Conservation (phyloP, 92 coral and sea anemone genomes). For the Epizoanthus illoricatus region DNA sequence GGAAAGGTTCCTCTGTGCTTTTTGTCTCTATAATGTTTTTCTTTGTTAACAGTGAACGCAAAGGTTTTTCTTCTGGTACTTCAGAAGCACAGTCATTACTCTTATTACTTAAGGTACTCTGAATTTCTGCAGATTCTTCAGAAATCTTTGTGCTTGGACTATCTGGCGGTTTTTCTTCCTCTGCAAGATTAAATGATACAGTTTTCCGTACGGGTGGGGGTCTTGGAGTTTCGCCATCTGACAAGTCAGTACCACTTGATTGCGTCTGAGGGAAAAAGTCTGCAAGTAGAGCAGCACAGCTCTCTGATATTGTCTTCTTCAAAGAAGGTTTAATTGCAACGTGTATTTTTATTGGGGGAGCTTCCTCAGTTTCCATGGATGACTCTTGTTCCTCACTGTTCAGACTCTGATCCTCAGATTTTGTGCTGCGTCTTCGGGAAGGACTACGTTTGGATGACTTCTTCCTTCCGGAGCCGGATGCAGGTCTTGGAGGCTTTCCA, state of each 20-base stretch:
- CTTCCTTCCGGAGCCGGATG: slow-evolving; percentile 42
- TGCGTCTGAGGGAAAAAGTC: slow-evolving; percentile 21
- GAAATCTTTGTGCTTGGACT: neutral
- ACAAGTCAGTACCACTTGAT: neutral
- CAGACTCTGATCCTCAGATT: neutral
- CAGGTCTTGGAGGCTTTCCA: slow-evolving; percentile 82
- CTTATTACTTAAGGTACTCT: neutral
- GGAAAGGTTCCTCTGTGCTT: neutral
- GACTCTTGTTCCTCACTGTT: neutral
- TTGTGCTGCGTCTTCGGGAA: neutral
- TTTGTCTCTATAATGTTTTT: neutral
- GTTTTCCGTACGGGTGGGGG: slow-evolving; percentile 24
- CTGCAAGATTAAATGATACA: slow-evolving; percentile 34
- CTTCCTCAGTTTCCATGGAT: neutral
- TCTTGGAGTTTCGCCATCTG: neutral
- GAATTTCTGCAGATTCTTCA: neutral
- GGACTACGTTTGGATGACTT: slow-evolving; percentile 6
- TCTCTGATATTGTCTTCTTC: slow-evolving; percentile 30
- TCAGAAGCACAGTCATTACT: neutral
- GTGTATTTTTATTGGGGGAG: slow-evolving; percentile 9
- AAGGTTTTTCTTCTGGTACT: neutral
- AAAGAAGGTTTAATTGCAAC: slow-evolving; percentile 26
- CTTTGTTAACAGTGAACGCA: neutral
- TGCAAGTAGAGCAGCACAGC: slow-evolving; percentile 36
- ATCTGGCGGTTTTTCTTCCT: neutral